Conservation (phyloP, 2,888 invertebrate species). For the Lysandra bellargus region DNA sequence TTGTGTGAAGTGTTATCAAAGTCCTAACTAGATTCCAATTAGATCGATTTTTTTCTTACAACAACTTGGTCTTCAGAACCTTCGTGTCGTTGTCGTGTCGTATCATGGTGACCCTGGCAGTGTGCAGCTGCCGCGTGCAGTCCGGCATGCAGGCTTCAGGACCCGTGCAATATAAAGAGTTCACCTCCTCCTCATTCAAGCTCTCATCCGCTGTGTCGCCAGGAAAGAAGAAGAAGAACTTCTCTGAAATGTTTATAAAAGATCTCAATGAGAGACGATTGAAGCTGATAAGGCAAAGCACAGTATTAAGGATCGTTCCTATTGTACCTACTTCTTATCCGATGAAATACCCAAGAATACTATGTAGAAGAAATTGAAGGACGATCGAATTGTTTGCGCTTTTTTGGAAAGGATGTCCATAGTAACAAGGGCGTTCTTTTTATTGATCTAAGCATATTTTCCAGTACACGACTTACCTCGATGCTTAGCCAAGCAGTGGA, state of each 20-base stretch:
- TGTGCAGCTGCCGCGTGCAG: slow-evolving; percentile 48
- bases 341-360: too few relatives aligned
- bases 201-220: slow-evolving; percentile 36
- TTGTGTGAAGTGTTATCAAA: neutral
- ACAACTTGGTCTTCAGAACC: slow-evolving; percentile 33
- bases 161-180: slow-evolving; percentile 49
- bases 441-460: too few relatives aligned
- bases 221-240: slow-evolving; percentile 54
- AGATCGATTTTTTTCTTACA: slow-evolving; percentile 34
- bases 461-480: slow-evolving; percentile 42
- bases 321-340: too few relatives aligned
- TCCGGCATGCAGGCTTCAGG: slow-evolving; percentile 47
- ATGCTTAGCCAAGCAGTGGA: slow-evolving; percentile 54
- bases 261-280: too few relatives aligned
- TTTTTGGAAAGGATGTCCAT: neutral
- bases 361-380: too few relatives aligned
- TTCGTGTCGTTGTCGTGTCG: slow-evolving; percentile 36
- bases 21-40: neutral
- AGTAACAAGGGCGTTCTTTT: too few relatives aligned
- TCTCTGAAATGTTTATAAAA: slow-evolving; percentile 46
- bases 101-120: slow-evolving; percentile 41
- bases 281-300: too few relatives aligned
- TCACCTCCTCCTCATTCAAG: slow-evolving; percentile 51
- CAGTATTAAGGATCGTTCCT: too few relatives aligned
- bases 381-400: too few relatives aligned